Evolutionary conservation across 1,140 invertebrate species (phyloP).

Genomic region (Habropoda laboriosa): DNA sequence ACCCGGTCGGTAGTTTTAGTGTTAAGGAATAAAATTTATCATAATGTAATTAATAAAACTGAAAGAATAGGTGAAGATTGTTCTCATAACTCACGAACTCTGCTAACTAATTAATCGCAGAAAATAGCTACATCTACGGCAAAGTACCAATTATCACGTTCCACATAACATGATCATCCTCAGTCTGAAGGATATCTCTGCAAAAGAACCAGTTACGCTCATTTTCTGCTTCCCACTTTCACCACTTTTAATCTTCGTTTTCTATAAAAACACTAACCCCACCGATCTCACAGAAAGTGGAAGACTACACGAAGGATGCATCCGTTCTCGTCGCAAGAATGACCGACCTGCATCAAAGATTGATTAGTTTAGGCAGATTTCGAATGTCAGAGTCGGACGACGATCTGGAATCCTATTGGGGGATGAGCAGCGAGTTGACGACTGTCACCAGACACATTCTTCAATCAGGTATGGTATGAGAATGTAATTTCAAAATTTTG

Average conservation of each 20-base stretch:
- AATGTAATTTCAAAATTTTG: background rate
- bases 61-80: too few relatives aligned
- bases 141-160: too few relatives aligned
- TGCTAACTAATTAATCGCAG: too few relatives aligned
- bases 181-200: too few relatives aligned
- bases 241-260: background rate
- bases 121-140: too few relatives aligned
- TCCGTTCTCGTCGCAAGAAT: conserved; percentile 82
- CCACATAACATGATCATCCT: too few relatives aligned
- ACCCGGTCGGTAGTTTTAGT: too few relatives aligned
- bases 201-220: too few relatives aligned
- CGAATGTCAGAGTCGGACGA: conserved; percentile 69
- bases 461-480: conserved; percentile 71
- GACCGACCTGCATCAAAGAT: conserved; percentile 81
- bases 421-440: conserved; percentile 69
- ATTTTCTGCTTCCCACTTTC: background rate
- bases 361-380: conserved; percentile 71
- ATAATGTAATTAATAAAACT: too few relatives aligned
- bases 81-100: too few relatives aligned
- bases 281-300: conserved; percentile 82
- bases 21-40: too few relatives aligned
- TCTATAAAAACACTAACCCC: background rate
- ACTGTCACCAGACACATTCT: conserved; percentile 66
- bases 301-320: conserved; percentile 84
- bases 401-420: conserved; percentile 69